Percentiles rank a stretch among this genome's conserved stretches.
These are phyloP conservation scores for Creontiades dilutus DNA, from an alignment of 2,888 invertebrate genomes.

Conservation along the genomic window DNA sequence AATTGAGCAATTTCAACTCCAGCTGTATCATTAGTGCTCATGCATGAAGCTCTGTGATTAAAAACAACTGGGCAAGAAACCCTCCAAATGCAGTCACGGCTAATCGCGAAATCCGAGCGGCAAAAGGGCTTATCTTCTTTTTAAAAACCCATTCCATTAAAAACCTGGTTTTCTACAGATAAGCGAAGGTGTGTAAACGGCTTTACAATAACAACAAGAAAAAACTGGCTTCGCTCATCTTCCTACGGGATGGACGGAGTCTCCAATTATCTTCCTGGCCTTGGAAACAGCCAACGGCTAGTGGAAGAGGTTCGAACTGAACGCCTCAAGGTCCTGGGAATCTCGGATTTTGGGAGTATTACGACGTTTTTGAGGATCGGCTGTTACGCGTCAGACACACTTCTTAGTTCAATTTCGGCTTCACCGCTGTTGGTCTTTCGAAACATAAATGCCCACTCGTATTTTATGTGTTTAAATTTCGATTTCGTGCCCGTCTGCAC, in stretches of 20 bases:
- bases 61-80: no score
- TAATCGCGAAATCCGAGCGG: no score
- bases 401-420: no score
- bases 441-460: no score
- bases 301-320: not conserved
- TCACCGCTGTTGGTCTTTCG: no score
- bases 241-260: not conserved
- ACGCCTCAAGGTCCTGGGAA: not conserved
- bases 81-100: no score
- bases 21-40: no score
- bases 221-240: slow-evolving; percentile 1
- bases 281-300: not conserved
- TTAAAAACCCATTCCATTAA: not conserved
- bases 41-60: no score
- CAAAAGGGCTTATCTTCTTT: no score
- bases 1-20: no score
- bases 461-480: no score
- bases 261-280: slow-evolving; percentile 3
- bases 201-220: not conserved
- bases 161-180: not conserved
- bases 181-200: not conserved
- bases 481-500: no score
- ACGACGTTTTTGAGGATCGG: not conserved
- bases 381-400: not conserved
- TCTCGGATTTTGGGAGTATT: not conserved